Evolutionary conservation across 2,888 invertebrate species (phyloP), one percentile per base, ranked within the genome.

Genomic region (Polyploca ridens): DNA sequence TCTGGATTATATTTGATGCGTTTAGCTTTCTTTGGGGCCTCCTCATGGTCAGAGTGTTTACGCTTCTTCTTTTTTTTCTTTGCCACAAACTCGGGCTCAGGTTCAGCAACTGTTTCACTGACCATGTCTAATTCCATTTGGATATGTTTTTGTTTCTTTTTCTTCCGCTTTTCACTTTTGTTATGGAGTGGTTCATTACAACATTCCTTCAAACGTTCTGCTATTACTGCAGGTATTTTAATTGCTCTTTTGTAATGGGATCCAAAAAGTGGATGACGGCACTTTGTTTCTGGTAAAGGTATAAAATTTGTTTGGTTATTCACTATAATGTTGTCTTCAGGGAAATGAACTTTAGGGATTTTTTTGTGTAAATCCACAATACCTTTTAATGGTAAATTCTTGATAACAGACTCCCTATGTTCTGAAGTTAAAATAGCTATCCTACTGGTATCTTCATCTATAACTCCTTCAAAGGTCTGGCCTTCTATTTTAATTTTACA

Each of bases 261-360:
- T 1, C 92, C 92, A 75, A 93, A 90, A 1, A 93, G 79, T 7
- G 92, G 93, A 76, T 93, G 93, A 0, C 92, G 85, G 66, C 84
- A 85, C 75, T 91, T 91, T 10, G 90, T 91, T 49, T 89, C 88
- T 2, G 92, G 92, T 57, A 92, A 71, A 14, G 90, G 88, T 69
- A 90, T 89, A 65, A 87, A 88, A 70, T 82, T 83, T 2, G 75
- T 81, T 66, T 85, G 85, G 76, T 85, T 81, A 64, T 81, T 83
- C 0, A 75, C 68, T 62, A 84, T 79, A 16, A 74, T 66, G 64
- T 79, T 81, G 65, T 87, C 84, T 62, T 88, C 83, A 19, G 73
- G 75, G 46, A 84, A 75, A 71, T 87, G 87, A 33, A 81, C 74
- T 73, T 90, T 91, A 10, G 91, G 91, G 67, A 91, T 85, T 71